Evolutionary conservation across 2,113 vertebrate genomes (phyloP).

Genomic region (Setophaga coronata): DNA sequence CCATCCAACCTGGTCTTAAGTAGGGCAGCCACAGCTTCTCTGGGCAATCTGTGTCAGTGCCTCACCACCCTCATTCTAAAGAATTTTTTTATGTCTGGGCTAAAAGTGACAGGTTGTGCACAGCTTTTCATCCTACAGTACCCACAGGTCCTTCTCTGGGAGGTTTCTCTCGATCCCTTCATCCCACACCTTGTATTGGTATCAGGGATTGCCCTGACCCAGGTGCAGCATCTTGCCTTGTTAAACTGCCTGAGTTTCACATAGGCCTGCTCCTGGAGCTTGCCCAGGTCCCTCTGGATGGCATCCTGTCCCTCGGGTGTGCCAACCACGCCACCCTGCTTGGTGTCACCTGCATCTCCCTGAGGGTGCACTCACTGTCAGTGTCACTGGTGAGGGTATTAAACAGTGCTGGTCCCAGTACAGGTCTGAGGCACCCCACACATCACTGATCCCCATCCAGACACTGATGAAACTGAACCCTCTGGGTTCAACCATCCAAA

Average conservation of each 20-base stretch:
- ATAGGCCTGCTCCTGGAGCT: neutral
- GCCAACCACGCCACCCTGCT: neutral
- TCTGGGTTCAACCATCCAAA: neutral
- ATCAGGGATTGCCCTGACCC: rapidly evolving
- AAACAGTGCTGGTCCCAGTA: neutral
- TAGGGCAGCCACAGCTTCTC: neutral
- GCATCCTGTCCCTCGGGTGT: neutral
- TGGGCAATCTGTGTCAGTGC: neutral
- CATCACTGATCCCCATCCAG: too few species aligned
- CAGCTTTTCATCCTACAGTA: neutral
- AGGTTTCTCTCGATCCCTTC: neutral
- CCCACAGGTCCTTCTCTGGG: neutral
- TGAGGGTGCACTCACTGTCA: neutral
- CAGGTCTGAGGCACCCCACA: neutral
- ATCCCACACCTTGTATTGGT: too few species aligned
- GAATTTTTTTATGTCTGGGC: neutral
- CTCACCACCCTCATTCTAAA: neutral
- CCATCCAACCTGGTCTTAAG: neutral
- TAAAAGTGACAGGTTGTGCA: neutral
- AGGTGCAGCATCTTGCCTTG: neutral
- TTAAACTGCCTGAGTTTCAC: neutral
- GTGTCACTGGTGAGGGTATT: neutral
- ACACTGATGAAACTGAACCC: neutral
- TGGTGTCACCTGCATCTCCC: neutral
- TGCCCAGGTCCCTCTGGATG: neutral